These are phyloP conservation scores for Orthosia cruda DNA, from an alignment of 2,888 invertebrate species.

Conservation along the genomic window DNA sequence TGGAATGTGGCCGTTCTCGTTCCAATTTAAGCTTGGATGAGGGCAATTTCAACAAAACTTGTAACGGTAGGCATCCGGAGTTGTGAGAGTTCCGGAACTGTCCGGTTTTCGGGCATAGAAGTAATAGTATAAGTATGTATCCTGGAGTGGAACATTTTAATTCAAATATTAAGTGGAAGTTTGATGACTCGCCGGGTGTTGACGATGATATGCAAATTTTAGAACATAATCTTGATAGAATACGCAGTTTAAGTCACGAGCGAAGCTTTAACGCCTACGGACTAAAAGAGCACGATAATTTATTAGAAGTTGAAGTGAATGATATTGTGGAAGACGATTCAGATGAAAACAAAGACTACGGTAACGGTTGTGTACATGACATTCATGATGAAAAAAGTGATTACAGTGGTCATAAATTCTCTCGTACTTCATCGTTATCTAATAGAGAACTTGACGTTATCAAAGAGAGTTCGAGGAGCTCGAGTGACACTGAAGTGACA, in stretches of 20 bases:
- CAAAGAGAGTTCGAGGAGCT: slow-evolving; percentile 90
- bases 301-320: slow-evolving; percentile 89
- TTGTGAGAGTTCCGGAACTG: slow-evolving; percentile 91
- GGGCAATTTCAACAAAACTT: slow-evolving; percentile 87
- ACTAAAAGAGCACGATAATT: slow-evolving; percentile 85
- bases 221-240: slow-evolving; percentile 90
- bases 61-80: slow-evolving; percentile 89
- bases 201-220: slow-evolving; percentile 86
- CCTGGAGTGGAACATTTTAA: slow-evolving; percentile 90
- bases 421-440: slow-evolving; percentile 88
- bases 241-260: slow-evolving; percentile 89
- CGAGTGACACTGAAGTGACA: slow-evolving; percentile 91
- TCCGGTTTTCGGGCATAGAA: slow-evolving; percentile 91
- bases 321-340: slow-evolving; percentile 83
- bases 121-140: slow-evolving; percentile 89
- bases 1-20: slow-evolving; percentile 88
- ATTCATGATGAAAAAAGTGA: slow-evolving; percentile 88
- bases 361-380: slow-evolving; percentile 80
- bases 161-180: slow-evolving; percentile 90
- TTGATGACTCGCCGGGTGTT: slow-evolving; percentile 84
- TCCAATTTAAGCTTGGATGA: slow-evolving; percentile 90
- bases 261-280: slow-evolving; percentile 84
- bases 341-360: slow-evolving; percentile 85
- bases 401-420: slow-evolving; percentile 87
- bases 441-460: slow-evolving; percentile 90